A percentile compares a stretch with the other conserved stretches of the same genome.
Conservation (phyloP, 2,113 vertebrate species). For the Alligator mississippiensis region DNA sequence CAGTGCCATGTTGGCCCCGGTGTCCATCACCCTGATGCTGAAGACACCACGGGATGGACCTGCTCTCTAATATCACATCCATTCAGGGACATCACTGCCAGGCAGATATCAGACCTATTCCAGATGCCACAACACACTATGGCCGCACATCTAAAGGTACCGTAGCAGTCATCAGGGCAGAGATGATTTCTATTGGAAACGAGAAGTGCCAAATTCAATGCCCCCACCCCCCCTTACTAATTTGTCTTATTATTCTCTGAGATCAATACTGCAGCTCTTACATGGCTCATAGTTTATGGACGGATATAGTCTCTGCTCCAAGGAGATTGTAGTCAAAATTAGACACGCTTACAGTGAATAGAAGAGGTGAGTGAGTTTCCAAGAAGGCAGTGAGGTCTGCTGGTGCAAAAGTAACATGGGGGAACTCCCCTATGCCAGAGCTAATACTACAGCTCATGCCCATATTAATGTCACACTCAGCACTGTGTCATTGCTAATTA, state of each 20-base stretch:
- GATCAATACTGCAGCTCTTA: background rate
- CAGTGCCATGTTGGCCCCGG: background rate
- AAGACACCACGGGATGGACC: too few species aligned
- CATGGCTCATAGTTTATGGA: background rate
- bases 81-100: too few species aligned
- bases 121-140: background rate
- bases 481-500: too few species aligned
- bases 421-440: background rate
- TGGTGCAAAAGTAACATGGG: background rate
- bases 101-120: background rate
- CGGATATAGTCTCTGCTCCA: background rate
- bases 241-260: conserved; percentile 27
- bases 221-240: background rate
- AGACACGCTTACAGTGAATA: background rate
- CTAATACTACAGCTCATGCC: rapidly evolving
- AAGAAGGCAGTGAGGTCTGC: rapidly evolving
- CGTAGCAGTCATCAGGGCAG: background rate
- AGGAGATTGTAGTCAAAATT: conserved; percentile 14
- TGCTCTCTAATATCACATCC: background rate
- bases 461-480: too few species aligned
- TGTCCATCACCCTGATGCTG: too few species aligned
- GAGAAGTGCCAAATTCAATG: conserved; percentile 23
- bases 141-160: background rate
- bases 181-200: conserved; percentile 51
- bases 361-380: background rate